Percentiles rank a stretch among this genome's conserved stretches.
These are phyloP conservation scores for Podiceps cristatus DNA, from an alignment of 2,113 vertebrate species.

Conservation along the genomic window DNA sequence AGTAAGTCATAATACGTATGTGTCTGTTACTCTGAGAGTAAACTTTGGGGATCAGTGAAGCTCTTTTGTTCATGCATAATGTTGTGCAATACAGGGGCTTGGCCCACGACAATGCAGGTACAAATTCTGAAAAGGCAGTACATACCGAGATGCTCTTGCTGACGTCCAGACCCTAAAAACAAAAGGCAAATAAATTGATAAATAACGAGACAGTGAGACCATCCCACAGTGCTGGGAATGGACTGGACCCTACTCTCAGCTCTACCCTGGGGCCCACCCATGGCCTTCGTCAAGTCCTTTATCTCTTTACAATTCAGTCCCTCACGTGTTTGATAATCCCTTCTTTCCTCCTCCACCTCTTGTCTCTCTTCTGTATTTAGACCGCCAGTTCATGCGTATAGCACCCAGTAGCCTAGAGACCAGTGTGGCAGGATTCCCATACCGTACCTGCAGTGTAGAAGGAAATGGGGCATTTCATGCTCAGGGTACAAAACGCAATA, in stretches of 20 bases:
- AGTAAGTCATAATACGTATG: not conserved
- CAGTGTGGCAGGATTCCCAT: not conserved
- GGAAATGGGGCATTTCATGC: not conserved
- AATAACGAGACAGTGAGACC: not conserved
- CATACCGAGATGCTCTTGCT: conserved; percentile 48
- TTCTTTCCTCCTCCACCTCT: not conserved
- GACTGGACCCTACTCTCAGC: not conserved
- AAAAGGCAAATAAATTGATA: not conserved
- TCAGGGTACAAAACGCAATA: not conserved
- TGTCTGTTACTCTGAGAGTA: not conserved
- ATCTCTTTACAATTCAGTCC: not conserved
- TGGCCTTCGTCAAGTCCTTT: not conserved
- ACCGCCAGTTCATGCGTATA: not conserved
- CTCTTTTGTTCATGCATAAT: not conserved
- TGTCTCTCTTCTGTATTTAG: not conserved
- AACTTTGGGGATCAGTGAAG: not conserved
- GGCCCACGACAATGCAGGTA: not conserved
- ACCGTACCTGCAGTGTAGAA: not conserved
- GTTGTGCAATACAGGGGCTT: not conserved
- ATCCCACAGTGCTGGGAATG: not conserved
- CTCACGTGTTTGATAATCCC: not conserved
- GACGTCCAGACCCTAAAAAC: not conserved
- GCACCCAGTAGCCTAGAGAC: not conserved
- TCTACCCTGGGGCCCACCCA: not conserved
- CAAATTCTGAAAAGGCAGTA: not conserved